A percentile compares a stretch with the other conserved stretches of the same genome.
Conservation (phyloP, 2,797 vertebrate species). For the Thripadectes ignobilis region DNA sequence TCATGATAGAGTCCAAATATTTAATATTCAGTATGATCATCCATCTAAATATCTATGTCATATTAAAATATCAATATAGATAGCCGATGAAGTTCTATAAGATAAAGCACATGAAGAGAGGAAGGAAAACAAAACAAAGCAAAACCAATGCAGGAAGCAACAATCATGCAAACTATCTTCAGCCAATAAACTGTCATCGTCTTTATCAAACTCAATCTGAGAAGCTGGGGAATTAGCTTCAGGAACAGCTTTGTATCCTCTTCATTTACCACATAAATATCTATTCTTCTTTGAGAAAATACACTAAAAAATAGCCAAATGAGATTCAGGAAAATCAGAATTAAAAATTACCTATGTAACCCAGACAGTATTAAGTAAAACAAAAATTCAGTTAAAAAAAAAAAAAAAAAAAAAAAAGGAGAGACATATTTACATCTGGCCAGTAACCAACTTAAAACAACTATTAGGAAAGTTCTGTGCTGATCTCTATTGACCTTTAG, state of each 20-base stretch:
- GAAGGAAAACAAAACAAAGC: background rate
- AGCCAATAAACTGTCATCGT: background rate
- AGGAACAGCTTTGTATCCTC: background rate
- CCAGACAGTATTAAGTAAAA: background rate
- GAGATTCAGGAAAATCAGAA: background rate
- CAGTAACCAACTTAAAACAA: background rate
- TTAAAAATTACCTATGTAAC: background rate
- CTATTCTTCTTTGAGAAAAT: background rate
- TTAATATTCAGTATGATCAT: constrained; percentile 9
- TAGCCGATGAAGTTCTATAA: background rate
- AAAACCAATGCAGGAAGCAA: background rate
- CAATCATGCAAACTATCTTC: background rate
- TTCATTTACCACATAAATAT: constrained; percentile 7
- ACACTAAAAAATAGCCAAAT: background rate
- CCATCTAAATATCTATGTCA: background rate
- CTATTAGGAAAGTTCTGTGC: background rate
- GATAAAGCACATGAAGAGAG: background rate
- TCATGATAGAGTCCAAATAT: constrained; percentile 26
- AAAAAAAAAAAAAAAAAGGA: too few relatives aligned
- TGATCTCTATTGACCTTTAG: background rate
- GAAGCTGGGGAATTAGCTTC: constrained; percentile 9
- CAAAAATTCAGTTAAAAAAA: background rate
- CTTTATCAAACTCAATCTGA: background rate
- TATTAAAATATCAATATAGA: constrained; percentile 16
- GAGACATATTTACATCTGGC: background rate